Percentiles rank a stretch among this genome's conserved stretches.
These are phyloP conservation scores for Drosophila subsilvestris DNA, from an alignment of 2,888 invertebrate genomes.

Conservation along the genomic window DNA sequence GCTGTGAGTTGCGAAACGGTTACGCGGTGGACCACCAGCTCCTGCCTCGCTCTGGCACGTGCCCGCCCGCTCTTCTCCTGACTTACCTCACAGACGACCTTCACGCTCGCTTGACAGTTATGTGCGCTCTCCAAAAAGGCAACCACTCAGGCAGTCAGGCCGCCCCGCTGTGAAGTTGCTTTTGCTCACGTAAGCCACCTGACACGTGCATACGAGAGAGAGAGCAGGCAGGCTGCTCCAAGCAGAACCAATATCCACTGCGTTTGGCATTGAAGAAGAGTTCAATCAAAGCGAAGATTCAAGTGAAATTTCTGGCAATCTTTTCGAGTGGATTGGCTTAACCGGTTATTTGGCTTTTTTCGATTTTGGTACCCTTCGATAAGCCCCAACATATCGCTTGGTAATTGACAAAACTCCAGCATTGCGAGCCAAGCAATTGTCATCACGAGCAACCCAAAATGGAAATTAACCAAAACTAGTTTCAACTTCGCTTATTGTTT, in stretches of 20 bases:
- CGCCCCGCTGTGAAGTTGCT: conserved; percentile 5
- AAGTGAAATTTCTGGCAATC: conserved; percentile 29
- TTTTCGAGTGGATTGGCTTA: conserved; percentile 5
- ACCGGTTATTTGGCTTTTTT: conserved; percentile 18
- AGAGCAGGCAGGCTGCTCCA: conserved; percentile 6
- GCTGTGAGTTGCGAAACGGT: conserved; percentile 68
- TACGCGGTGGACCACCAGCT: conserved; percentile 51
- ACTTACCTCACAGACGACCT: conserved; percentile 62
- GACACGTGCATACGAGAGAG: background rate
- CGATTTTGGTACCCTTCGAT: background rate
- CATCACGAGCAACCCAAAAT: conserved; percentile 16
- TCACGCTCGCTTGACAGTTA: conserved; percentile 73
- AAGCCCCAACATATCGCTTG: background rate
- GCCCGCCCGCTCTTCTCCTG: conserved; percentile 13
- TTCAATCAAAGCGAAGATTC: conserved; percentile 19
- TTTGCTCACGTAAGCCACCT: conserved; percentile 54
- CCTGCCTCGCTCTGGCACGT: conserved; percentile 32
- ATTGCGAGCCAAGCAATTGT: conserved; percentile 27
- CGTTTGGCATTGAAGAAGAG: conserved; percentile 34
- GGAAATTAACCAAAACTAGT: conserved; percentile 36
- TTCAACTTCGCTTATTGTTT: background rate
- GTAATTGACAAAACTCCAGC: conserved; percentile 28
- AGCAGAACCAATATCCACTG: conserved; percentile 27
- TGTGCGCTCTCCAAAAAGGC: conserved; percentile 49
- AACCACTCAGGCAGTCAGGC: too few relatives aligned